Evolutionary conservation across 2,888 invertebrate genomes (phyloP), one percentile per base, ranked within the genome.

Genomic region (Blastobasis adustella): DNA sequence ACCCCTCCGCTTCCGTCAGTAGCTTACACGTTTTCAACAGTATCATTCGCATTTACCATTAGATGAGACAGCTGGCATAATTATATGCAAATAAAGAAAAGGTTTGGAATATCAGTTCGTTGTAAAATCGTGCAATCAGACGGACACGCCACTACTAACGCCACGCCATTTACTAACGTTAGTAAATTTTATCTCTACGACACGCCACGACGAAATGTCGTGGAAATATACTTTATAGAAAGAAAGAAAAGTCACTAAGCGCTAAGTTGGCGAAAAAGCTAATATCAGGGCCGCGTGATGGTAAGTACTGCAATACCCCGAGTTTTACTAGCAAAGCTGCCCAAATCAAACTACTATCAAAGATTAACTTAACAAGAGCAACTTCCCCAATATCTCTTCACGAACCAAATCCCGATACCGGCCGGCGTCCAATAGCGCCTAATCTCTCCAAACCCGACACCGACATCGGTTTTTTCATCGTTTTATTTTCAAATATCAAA

Each of bases 401-500:
- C 10, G 6, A 42, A 37, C 10, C 45, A 42, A 48, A 43, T 48
- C 48, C 48, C 48, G 8, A 48, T 39, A 47, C 8, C 36, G 6
- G 10, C 10, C 47, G 5, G 5, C 8, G 38, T 10, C 45, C 39
- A n/a, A 38, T 10, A 23, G 44, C 1, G 37, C 36, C 49, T 49
- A 49, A 49, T 49, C 49, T 45, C 9, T 38, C 38, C 49, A 37
- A 23, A 45, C 36, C 6, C 23, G 45, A 10, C 45, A 46, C 37
- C 46, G 4, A n/a, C 45, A 10, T 10, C 36, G 7, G 3, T 37
- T 37, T 45, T 42, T 42, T n/a, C 10, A n/a, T 40, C 37, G 8
- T 39, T 50, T 50, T 60, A 65, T 63, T 50, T 59, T 61, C 63
- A 61, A 57, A 50, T 60, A 66, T 64, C 62, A 54, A 59, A 61